A percentile compares a stretch with the other conserved stretches of the same genome.
Conservation (phyloP, 2,113 vertebrate genomes). For the Onychostruthus taczanowskii region DNA sequence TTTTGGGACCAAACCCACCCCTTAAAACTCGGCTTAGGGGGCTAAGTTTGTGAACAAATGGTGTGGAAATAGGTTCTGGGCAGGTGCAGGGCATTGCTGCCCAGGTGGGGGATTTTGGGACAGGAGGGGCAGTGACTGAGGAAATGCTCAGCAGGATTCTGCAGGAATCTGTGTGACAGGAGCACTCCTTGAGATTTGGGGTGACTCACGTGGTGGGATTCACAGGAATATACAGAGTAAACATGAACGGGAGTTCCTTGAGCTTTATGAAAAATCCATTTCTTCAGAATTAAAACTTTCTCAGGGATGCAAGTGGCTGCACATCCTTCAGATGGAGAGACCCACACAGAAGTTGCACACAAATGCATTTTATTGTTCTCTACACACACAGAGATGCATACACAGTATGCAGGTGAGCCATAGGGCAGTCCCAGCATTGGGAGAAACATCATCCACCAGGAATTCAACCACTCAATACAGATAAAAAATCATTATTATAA, state of each 20-base stretch:
- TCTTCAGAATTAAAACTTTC: neutral
- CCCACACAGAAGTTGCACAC: neutral
- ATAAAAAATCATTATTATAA: constrained; percentile 59
- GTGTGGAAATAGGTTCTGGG: neutral
- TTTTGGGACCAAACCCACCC: neutral
- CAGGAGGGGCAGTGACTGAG: neutral
- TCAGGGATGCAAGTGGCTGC: neutral
- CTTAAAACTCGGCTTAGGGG: fast-evolving
- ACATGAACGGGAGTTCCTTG: neutral
- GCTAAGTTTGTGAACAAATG: too few relatives aligned
- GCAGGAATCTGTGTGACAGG: neutral
- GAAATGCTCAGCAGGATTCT: neutral
- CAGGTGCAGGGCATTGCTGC: too few relatives aligned
- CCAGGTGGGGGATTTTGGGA: neutral
- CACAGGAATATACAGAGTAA: fast-evolving
- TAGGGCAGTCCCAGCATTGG: constrained; percentile 18
- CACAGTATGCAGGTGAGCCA: constrained; percentile 29
- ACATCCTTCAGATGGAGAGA: neutral
- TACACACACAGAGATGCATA: constrained; percentile 12
- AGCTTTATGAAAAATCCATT: fast-evolving
- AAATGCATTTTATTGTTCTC: constrained; percentile 29
- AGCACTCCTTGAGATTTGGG: neutral
- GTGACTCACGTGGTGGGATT: neutral
- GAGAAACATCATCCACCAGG: constrained; percentile 39
- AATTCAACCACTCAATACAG: constrained; percentile 26